phyloP scores from a whole-genome alignment of 2,113 vertebrate genomes.

The Ciconia stormi region DNA sequence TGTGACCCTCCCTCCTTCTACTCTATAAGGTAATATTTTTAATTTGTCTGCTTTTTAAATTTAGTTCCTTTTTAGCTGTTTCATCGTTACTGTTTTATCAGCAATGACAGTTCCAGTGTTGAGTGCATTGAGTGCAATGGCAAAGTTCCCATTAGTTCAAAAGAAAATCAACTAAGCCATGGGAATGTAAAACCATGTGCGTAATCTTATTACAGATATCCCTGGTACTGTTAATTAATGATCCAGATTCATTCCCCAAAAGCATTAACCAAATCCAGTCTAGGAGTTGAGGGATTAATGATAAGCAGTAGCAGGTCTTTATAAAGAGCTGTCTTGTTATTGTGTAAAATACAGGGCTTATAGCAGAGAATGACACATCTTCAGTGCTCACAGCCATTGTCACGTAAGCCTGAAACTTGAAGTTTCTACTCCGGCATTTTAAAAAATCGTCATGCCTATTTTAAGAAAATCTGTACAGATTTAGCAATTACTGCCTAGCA shows the following conservation, averaged over 20 bases:
- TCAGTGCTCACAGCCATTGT: background rate
- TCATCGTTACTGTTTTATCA: background rate
- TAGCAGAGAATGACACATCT: background rate
- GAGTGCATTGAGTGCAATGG: background rate
- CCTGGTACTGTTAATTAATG: slow-evolving; percentile 46
- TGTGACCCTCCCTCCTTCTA: background rate
- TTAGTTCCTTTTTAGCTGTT: background rate
- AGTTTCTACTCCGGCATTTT: background rate
- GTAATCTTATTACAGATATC: slow-evolving; percentile 48
- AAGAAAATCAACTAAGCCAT: background rate
- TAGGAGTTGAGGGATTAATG: slow-evolving; percentile 36
- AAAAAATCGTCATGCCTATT: background rate
- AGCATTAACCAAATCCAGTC: slow-evolving; percentile 51
- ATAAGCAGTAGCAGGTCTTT: slow-evolving; percentile 17
- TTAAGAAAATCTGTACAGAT: background rate
- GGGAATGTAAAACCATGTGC: background rate
- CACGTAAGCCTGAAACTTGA: background rate
- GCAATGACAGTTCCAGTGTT: background rate
- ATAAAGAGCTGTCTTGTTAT: background rate
- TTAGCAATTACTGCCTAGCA: background rate
- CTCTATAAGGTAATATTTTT: background rate
- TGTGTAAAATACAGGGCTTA: background rate
- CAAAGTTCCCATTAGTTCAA: background rate
- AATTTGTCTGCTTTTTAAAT: background rate
- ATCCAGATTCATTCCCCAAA: slow-evolving; percentile 33